phyloP scores from a whole-genome alignment of 2,888 invertebrate species.

The Ecdyonurus torrentis region DNA sequence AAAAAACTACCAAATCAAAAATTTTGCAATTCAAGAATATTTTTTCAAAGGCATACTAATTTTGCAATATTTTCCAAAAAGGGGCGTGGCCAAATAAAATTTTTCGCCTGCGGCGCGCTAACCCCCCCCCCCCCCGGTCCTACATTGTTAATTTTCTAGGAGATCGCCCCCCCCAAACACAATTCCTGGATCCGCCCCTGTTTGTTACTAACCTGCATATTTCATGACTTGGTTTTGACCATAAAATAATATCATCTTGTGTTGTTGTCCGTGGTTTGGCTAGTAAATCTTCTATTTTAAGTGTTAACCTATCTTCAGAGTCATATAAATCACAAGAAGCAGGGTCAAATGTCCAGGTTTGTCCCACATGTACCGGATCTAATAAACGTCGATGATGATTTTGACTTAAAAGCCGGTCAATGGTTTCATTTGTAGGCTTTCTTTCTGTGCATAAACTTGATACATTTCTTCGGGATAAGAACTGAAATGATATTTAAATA shows the following conservation, averaged over 20 bases:
- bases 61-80: too few species aligned
- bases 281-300: conserved; percentile 9
- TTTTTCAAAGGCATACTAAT: too few species aligned
- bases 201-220: conserved; percentile 4
- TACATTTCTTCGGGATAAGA: conserved; percentile 9
- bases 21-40: too few species aligned
- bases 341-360: neutral
- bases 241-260: conserved; percentile 16
- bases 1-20: too few species aligned
- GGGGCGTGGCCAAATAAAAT: too few species aligned
- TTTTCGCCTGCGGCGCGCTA: too few species aligned
- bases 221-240: conserved; percentile 8
- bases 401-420: neutral
- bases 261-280: conserved; percentile 14
- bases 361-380: neutral
- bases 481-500: conserved; percentile 10
- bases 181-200: too few species aligned
- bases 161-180: too few species aligned
- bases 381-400: neutral
- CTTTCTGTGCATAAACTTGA: conserved; percentile 6
- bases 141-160: too few species aligned
- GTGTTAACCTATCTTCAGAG: neutral
- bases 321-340: neutral
- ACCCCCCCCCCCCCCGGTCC: too few species aligned
- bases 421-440: neutral